Evolutionary conservation across 2,888 invertebrate species (phyloP), one percentile per base, ranked within the genome.

Genomic region (Latheticus oryzae): DNA sequence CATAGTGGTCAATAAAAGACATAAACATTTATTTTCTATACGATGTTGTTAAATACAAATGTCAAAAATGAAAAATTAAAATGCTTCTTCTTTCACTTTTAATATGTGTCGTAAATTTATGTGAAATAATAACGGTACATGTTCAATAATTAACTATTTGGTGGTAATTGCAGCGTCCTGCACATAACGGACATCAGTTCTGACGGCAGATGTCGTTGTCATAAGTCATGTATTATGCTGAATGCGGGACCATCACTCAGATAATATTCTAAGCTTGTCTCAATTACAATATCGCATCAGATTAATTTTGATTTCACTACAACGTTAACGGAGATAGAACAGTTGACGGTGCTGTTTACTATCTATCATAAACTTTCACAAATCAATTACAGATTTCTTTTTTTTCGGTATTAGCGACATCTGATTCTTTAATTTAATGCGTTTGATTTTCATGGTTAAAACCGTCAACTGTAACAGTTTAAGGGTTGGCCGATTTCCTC

Each of bases 101-200:
- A 45, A 30, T 45, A 45, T 24, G 11, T 15, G 37, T 7, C 45
- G 19, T 54, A 54, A 54, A 45, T 45, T 28, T 5, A 5, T 5
- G 47, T 28, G 23, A 54, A 54, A 35, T 54, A 45, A 54, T 54
- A 28, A 16, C 16, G 9, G 47, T 13, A 45, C 54, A 12, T 45
- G 54, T 54, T 54, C 54, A 54, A 54, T 54, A 54, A 54, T 54
- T 54, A 54, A 54, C 54, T 54, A 54, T 54, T 53, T 54, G 54
- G 45, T 47, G 47, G 56, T 40, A 56, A 56, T 56, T 56, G 40
- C 55, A 55, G 55, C 30, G 45, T 54, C 54, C 54, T 54, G 54
- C 48, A 38, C 55, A 56, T 38, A 40, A 35, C 50, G 40, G 28
- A 37, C 56, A 55, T 53, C 53, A 53, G 24, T 53, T 30, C 48